phyloP scores from a whole-genome alignment of 2,113 vertebrate genomes.

The Engystomops pustulosus region DNA sequence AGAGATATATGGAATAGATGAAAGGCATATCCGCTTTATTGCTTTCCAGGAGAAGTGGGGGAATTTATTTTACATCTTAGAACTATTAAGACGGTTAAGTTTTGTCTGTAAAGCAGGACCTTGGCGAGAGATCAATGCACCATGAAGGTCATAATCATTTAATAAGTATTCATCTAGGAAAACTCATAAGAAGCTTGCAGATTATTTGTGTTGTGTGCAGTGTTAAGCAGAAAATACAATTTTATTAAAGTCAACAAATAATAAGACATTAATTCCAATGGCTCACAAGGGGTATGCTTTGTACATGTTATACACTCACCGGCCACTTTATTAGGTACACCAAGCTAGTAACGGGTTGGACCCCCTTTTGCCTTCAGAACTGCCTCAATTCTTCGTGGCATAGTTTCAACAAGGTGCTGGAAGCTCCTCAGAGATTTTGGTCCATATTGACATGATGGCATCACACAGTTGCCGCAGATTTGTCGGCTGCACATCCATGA shows the following conservation, averaged over 20 bases:
- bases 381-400: no score
- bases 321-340: no score
- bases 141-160: constrained; percentile 20
- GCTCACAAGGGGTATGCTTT: no score
- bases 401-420: no score
- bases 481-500: no score
- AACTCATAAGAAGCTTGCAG: neutral
- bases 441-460: no score
- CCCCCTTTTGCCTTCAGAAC: no score
- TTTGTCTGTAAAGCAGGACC: neutral
- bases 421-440: no score
- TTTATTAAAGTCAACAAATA: neutral
- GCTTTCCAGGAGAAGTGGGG: neutral
- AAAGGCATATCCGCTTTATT: neutral
- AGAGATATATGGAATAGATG: neutral
- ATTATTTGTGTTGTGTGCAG: neutral
- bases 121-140: neutral
- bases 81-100: neutral
- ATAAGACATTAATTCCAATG: neutral
- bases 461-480: no score
- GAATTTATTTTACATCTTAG: neutral
- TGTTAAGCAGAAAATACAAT: neutral
- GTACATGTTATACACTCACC: no score
- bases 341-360: no score
- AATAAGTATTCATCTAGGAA: neutral